A percentile compares a stretch with the other conserved stretches of the same genome.
phyloP scores from a whole-genome alignment of 2,113 vertebrate genomes.

The Mormoops blainvillei region DNA sequence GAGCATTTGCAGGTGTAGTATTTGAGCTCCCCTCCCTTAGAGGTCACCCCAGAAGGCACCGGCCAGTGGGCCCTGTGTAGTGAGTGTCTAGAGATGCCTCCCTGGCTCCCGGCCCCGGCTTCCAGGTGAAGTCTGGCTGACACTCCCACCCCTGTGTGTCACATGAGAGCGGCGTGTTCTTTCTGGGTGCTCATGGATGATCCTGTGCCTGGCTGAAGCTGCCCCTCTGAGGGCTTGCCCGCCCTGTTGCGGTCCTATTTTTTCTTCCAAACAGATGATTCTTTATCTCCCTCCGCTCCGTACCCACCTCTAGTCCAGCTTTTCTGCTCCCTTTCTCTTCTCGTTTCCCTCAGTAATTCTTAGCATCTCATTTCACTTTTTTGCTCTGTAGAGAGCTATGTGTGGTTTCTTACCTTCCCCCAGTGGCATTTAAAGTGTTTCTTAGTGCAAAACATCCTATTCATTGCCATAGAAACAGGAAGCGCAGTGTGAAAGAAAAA shows the following conservation, averaged over 20 bases:
- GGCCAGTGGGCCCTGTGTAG: background rate
- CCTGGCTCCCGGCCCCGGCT: background rate
- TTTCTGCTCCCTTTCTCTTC: background rate
- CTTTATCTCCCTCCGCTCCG: background rate
- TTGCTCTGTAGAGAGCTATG: constrained; percentile 51
- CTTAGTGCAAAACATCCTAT: constrained; percentile 76
- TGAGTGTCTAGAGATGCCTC: background rate
- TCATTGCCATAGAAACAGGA: constrained; percentile 78
- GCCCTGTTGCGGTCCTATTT: background rate
- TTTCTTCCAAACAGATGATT: background rate
- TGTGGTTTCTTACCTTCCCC: constrained; percentile 70
- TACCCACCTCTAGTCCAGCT: background rate
- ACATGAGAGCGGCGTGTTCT: no score
- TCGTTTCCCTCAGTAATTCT: constrained; percentile 40
- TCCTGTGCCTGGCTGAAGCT: accelerated
- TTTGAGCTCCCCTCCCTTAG: background rate
- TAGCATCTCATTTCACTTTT: constrained; percentile 61
- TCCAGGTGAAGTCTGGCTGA: background rate
- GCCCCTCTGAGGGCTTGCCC: background rate
- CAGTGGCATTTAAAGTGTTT: constrained; percentile 76
- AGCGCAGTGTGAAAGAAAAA: constrained; percentile 66
- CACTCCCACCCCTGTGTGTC: background rate
- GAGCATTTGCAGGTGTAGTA: background rate
- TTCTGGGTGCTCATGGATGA: background rate
- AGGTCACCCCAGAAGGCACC: background rate